Evolutionary conservation across 2,113 vertebrate genomes (phyloP).

Genomic region (Anolis sagrei): DNA sequence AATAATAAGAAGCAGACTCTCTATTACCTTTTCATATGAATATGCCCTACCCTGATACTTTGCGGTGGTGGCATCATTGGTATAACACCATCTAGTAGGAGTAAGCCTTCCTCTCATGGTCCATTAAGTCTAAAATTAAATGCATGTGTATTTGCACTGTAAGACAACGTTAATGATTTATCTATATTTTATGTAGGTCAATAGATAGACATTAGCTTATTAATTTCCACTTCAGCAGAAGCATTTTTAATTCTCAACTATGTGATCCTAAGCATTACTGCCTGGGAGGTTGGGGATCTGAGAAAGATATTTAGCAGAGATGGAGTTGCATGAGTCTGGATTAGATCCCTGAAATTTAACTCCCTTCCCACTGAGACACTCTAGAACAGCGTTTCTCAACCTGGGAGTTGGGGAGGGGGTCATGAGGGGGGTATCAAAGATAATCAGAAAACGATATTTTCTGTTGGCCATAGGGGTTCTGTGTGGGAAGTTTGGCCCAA

Average conservation of each 20-base stretch:
- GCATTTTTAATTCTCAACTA: neutral
- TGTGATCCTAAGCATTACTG: neutral
- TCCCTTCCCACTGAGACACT: neutral
- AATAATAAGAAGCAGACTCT: neutral
- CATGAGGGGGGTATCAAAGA: no score
- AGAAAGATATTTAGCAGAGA: neutral
- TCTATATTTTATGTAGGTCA: neutral
- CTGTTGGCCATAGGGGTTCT: no score
- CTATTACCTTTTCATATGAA: neutral
- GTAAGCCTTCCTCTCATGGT: neutral
- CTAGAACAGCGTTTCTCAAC: no score
- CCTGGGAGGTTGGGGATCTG: neutral
- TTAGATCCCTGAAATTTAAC: neutral
- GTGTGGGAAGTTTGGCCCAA: no score
- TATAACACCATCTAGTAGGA: neutral
- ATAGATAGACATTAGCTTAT: neutral
- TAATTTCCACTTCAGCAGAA: neutral
- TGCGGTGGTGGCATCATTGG: neutral
- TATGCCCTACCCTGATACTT: neutral
- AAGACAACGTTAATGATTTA: conserved; percentile 4
- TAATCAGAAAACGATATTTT: no score
- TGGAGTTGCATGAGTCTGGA: neutral
- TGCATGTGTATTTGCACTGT: neutral
- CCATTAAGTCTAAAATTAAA: neutral
- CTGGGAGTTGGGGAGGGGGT: no score